Percentiles rank a stretch among this genome's conserved stretches.
These are phyloP conservation scores for Ictalurus punctatus DNA, from an alignment of 2,113 vertebrate species.

Conservation along the genomic window DNA sequence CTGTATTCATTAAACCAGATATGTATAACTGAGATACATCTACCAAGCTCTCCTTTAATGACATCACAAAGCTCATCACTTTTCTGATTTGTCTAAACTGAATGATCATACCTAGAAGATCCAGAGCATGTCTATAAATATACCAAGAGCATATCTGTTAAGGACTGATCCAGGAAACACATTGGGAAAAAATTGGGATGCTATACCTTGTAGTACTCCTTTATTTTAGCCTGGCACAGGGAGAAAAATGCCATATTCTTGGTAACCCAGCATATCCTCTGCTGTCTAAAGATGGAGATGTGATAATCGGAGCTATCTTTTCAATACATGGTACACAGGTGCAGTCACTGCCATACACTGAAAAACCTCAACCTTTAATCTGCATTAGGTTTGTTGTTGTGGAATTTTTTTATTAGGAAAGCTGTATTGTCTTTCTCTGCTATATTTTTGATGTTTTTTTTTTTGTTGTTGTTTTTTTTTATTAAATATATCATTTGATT, in stretches of 20 bases:
- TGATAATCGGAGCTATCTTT: conserved; percentile 72
- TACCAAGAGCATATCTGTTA: not conserved
- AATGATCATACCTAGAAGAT: not conserved
- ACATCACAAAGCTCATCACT: not conserved
- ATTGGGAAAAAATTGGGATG: not conserved
- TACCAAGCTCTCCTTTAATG: not conserved
- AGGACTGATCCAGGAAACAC: not conserved
- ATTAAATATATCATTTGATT: not conserved
- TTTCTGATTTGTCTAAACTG: conserved; percentile 5
- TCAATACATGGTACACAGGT: conserved; percentile 67
- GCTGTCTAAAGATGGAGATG: conserved; percentile 66
- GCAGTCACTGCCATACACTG: conserved; percentile 60
- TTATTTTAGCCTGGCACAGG: conserved; percentile 1
- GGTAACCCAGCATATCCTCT: conserved; percentile 65
- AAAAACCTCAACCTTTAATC: conserved; percentile 57
- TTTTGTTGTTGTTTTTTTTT: not conserved
- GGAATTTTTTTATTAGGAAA: not conserved
- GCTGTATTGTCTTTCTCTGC: not conserved
- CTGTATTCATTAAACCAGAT: too few species aligned
- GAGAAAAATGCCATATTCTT: conserved; percentile 60
- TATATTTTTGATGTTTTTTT: not conserved
- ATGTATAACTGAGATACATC: not conserved
- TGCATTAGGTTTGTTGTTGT: conserved; percentile 68
- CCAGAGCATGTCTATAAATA: conserved; percentile 16
- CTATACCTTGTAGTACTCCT: conserved; percentile 12